Evolutionary conservation across 2,888 invertebrate species (phyloP), one percentile per base, ranked within the genome.

Genomic region (Drosophila buzzatii): DNA sequence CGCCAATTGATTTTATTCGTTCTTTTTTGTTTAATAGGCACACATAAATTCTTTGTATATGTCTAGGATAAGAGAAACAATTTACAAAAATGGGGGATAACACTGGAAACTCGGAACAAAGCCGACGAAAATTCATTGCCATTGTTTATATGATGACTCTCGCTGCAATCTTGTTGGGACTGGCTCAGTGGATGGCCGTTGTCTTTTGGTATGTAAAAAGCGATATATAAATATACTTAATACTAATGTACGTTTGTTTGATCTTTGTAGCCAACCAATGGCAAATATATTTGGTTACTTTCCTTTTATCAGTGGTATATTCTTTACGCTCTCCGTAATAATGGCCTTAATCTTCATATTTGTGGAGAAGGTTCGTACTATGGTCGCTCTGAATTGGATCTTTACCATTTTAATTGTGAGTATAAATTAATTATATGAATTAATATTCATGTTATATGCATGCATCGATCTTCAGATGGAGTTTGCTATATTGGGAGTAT

Each of bases 331-430:
- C 8, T 82, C 77, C 8, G 71, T 91, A 35, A 2, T 75, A 0
- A 8, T 82, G 35, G 56, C 78, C 1, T 49, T 86, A 0, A 0
- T 83, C 9, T 90, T 88, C 42, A 78, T 91, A 37, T 91, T 91
- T 58, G 71, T 82, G 14, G 89, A 91, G 33, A 33, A 64, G 39
- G 33, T 82, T 2, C 85, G 92, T 5, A 77, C 81, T 27, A 57
- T 77, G 0, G 9, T 7, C 0, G 53, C 70, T 0, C 8, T 90
- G 5, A 91, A 89, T 70, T 86, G 85, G 82, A 0, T 89, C 0
- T 1, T 91, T 1, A 14, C 81, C 2, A 6, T 86, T 6, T 8
- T 83, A 0, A 89, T 85, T 58, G 91, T 91, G 65, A 81, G 91
- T 83, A 16, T 8, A 5, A 12, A 14, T 3, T 31, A 9, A 31